A percentile compares a stretch with the other conserved stretches of the same genome.
Evolutionary conservation across 2,113 vertebrate genomes (phyloP).

Genomic region (Halichoerus grypus): DNA sequence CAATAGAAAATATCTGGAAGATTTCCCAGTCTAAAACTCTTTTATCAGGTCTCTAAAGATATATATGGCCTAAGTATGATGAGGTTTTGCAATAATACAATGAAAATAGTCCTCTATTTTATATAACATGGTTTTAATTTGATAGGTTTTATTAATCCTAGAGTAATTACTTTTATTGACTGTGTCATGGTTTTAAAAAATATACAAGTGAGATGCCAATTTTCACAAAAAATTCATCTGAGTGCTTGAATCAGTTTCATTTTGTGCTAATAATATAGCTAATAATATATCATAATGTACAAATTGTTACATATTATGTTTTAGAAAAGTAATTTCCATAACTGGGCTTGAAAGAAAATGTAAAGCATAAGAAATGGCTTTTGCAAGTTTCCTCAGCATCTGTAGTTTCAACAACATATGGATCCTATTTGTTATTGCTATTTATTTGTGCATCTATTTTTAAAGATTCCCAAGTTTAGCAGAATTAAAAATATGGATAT

Average conservation of each 20-base stretch:
- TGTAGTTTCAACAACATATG: slow-evolving; percentile 17
- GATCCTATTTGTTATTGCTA: slow-evolving; percentile 47
- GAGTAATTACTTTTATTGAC: slow-evolving; percentile 62
- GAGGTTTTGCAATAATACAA: slow-evolving; percentile 50
- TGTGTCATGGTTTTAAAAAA: slow-evolving; percentile 44
- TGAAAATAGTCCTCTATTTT: slow-evolving; percentile 37
- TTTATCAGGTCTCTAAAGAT: slow-evolving; percentile 35
- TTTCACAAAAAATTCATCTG: neutral
- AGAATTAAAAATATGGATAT: slow-evolving; percentile 67
- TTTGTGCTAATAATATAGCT: slow-evolving; percentile 40
- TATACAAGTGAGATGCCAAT: slow-evolving; percentile 16
- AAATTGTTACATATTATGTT: slow-evolving; percentile 35
- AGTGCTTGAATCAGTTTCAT: slow-evolving; percentile 29
- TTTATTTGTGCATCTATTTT: slow-evolving; percentile 67
- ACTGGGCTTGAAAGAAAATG: slow-evolving; percentile 39
- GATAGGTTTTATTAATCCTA: slow-evolving; percentile 62
- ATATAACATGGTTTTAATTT: slow-evolving; percentile 51
- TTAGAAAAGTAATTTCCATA: slow-evolving; percentile 60
- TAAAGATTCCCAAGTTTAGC: slow-evolving; percentile 49
- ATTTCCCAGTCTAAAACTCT: neutral
- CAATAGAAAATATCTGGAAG: slow-evolving; percentile 26
- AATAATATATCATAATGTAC: neutral
- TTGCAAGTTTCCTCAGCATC: slow-evolving; percentile 44
- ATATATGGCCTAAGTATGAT: neutral
- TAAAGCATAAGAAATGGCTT: slow-evolving; percentile 38